These are phyloP conservation scores for Mythimna impura DNA, from an alignment of 2,888 invertebrate species.

Conservation along the genomic window DNA sequence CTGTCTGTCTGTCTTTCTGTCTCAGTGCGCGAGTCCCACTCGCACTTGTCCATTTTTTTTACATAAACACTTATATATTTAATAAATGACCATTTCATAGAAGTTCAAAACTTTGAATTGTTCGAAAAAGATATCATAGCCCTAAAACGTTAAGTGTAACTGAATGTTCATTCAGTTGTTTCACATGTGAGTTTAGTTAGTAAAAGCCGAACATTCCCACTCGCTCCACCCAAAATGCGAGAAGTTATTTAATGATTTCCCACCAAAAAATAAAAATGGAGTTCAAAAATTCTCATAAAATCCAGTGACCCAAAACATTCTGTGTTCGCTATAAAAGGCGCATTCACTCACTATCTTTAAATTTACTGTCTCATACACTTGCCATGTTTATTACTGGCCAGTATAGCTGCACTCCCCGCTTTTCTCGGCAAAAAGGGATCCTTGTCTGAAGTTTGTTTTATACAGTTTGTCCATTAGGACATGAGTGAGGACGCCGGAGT, in stretches of 20 bases:
- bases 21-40: too few species aligned
- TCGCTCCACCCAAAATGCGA: too few species aligned
- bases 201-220: too few species aligned
- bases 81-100: neutral
- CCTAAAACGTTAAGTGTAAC: too few species aligned
- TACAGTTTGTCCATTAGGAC: constrained; percentile 60
- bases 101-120: too few species aligned
- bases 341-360: constrained; percentile 28
- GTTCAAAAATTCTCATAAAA: neutral
- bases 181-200: too few species aligned
- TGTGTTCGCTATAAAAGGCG: neutral
- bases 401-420: constrained; percentile 43
- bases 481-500: constrained; percentile 56
- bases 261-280: too few species aligned
- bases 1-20: too few species aligned
- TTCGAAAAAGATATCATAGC: too few species aligned
- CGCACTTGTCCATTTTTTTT: too few species aligned
- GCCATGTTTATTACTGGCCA: constrained; percentile 38
- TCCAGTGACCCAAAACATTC: constrained; percentile 12
- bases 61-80: neutral
- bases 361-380: constrained; percentile 23
- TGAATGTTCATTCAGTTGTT: too few species aligned
- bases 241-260: too few species aligned
- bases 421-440: constrained; percentile 52
- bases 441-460: constrained; percentile 60